A percentile compares a stretch with the other conserved stretches of the same genome.
phyloP scores from a whole-genome alignment of 2,113 vertebrate species.

The Leptosomus discolor region DNA sequence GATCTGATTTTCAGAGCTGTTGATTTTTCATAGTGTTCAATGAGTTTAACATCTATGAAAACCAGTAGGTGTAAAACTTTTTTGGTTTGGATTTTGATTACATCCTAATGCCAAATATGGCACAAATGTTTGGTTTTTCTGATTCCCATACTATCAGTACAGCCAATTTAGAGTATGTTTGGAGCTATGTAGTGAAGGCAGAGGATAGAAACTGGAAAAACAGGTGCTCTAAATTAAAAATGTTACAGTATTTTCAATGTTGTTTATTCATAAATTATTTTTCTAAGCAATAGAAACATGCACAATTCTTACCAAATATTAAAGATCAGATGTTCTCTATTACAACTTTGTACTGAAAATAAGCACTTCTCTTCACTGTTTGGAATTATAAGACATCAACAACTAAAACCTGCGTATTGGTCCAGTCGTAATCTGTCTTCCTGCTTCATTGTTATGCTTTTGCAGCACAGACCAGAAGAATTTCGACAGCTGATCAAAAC shows the following conservation, averaged over 20 bases:
- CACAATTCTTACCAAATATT: background rate
- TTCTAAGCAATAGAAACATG: fast-evolving
- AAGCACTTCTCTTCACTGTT: background rate
- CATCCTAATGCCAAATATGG: background rate
- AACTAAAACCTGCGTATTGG: background rate
- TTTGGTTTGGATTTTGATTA: background rate
- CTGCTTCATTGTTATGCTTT: background rate
- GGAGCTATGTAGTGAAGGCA: background rate
- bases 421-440: background rate
- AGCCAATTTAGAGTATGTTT: background rate
- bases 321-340: background rate
- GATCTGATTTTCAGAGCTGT: background rate
- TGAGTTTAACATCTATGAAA: background rate
- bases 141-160: background rate
- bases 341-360: background rate
- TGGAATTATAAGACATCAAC: background rate
- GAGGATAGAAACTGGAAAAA: background rate
- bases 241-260: background rate
- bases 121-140: fast-evolving
- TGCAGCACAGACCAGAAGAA: background rate
- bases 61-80: background rate
- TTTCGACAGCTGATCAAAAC: background rate
- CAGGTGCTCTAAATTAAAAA: background rate
- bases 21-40: background rate
- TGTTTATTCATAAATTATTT: background rate